These are phyloP conservation scores for Paratrypauchen microcephalus DNA, from an alignment of 2,797 vertebrate species.

Conservation along the genomic window DNA sequence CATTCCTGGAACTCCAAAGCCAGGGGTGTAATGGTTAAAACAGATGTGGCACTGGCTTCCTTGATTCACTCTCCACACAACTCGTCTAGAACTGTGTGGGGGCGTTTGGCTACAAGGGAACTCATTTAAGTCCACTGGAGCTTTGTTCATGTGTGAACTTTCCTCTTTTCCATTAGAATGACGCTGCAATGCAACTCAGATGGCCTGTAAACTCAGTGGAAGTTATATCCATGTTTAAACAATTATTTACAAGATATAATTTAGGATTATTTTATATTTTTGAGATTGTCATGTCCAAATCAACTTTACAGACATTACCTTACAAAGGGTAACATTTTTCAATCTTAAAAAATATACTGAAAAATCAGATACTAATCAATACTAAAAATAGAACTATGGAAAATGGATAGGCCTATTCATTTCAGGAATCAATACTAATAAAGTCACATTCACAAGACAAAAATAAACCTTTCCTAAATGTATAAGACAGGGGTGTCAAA, in stretches of 20 bases:
- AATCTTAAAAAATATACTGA: no score
- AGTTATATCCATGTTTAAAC: conserved; percentile 6
- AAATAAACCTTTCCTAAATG: no score
- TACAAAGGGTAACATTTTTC: no score
- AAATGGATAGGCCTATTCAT: no score
- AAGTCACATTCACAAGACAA: no score
- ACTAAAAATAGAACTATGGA: no score
- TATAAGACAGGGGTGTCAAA: no score
- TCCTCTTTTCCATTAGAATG: conserved; percentile 6
- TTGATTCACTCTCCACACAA: conserved; percentile 73
- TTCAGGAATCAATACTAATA: no score
- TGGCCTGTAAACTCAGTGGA: conserved; percentile 19
- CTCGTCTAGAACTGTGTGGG: conserved; percentile 62
- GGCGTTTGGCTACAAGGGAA: conserved; percentile 32
- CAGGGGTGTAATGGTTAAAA: conserved; percentile 64
- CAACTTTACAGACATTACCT: no score
- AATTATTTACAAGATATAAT: conserved; percentile 5
- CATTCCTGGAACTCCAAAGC: conserved; percentile 42
- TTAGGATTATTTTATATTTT: conserved; percentile 6
- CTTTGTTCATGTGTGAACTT: conserved; percentile 47
- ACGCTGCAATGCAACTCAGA: conserved; percentile 5
- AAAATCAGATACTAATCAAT: no score
- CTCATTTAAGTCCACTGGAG: conserved; percentile 32
- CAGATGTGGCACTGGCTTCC: conserved; percentile 67
- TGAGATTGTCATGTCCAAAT: background rate